phyloP scores from a whole-genome alignment of 2,113 vertebrate genomes.

The Halichoeres trimaculatus region DNA sequence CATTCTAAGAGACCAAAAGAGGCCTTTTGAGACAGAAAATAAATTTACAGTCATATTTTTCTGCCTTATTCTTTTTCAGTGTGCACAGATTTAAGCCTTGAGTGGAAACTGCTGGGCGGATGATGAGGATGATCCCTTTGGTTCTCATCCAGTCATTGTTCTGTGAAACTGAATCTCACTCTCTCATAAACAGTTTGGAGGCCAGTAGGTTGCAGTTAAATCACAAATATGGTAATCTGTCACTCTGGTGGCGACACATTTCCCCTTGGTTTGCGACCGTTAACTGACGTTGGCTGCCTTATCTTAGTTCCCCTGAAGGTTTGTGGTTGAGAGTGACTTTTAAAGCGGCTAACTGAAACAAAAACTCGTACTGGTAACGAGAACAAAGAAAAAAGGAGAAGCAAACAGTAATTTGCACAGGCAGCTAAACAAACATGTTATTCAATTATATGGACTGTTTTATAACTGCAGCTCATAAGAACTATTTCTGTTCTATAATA shows the following conservation, averaged over 20 bases:
- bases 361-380: background rate
- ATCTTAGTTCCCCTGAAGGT: constrained; percentile 63
- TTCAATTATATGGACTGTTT: background rate
- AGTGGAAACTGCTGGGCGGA: background rate
- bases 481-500: background rate
- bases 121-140: background rate
- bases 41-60: background rate
- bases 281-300: constrained; percentile 46
- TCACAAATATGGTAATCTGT: constrained; percentile 6
- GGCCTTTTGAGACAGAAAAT: too few relatives aligned
- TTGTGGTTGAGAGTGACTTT: constrained; percentile 53
- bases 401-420: background rate
- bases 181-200: background rate
- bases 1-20: background rate
- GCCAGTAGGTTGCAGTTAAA: background rate
- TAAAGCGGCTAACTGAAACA: constrained; percentile 18
- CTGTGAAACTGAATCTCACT: background rate
- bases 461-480: background rate
- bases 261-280: constrained; percentile 36
- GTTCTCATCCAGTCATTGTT: constrained; percentile 8
- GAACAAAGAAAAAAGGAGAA: constrained; percentile 46
- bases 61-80: background rate
- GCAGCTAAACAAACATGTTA: background rate
- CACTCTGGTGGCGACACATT: background rate
- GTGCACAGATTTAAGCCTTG: background rate